These are phyloP conservation scores for Sylvia atricapilla DNA, from an alignment of 2,113 vertebrate species.

Conservation along the genomic window DNA sequence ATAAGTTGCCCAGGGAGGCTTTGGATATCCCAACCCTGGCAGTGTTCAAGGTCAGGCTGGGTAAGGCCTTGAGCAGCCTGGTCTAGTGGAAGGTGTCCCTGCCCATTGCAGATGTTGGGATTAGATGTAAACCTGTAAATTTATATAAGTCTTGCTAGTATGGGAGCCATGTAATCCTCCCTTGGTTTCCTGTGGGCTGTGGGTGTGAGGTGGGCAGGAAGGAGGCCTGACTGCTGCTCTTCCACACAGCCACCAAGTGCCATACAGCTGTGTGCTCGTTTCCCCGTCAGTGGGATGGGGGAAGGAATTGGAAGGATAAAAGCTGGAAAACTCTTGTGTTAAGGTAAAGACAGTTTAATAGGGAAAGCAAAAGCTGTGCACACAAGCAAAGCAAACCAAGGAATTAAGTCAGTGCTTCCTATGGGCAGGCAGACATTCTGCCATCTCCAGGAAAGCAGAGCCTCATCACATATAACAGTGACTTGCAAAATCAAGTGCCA, in stretches of 20 bases:
- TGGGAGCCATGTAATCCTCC: accelerated
- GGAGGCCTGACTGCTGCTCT: neutral
- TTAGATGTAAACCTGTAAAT: neutral
- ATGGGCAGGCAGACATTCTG: neutral
- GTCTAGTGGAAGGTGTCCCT: neutral
- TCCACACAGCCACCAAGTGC: neutral
- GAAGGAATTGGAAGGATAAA: neutral
- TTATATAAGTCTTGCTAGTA: neutral
- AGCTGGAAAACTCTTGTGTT: neutral
- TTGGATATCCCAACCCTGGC: neutral
- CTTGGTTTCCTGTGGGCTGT: neutral
- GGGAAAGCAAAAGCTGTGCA: neutral
- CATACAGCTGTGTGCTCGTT: neutral
- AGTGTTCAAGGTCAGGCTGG: neutral
- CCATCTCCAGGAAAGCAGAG: neutral
- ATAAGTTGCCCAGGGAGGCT: neutral
- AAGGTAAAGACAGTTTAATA: neutral
- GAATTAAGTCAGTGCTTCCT: neutral
- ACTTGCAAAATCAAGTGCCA: neutral
- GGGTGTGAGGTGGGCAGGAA: neutral
- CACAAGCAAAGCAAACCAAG: neutral
- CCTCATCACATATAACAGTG: neutral
- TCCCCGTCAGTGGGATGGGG: neutral
- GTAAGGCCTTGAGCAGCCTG: neutral
- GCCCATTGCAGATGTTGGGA: neutral